A percentile compares a stretch with the other conserved stretches of the same genome.
These are phyloP conservation scores for Gorilla gorilla DNA, from an alignment of 2,113 vertebrate genomes.

Conservation along the genomic window DNA sequence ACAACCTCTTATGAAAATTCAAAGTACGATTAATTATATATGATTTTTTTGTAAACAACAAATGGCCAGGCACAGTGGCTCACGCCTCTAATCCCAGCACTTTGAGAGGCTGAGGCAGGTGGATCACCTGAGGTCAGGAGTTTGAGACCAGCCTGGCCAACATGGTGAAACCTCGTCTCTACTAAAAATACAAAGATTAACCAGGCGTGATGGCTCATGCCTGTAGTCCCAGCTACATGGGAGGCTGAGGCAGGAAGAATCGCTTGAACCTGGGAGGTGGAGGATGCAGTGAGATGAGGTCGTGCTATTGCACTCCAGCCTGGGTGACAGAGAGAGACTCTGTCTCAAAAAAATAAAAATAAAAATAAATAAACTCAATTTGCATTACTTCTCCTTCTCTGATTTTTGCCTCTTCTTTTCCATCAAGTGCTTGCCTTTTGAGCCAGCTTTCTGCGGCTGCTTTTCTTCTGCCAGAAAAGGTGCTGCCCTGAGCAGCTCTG, in stretches of 20 bases:
- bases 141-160: neutral
- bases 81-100: too few species aligned
- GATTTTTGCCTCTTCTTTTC: neutral
- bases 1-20: constrained; percentile 14
- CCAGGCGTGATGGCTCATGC: rapidly evolving
- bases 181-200: too few species aligned
- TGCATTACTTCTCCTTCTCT: neutral
- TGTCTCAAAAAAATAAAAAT: neutral
- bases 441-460: neutral
- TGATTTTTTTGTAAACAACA: neutral
- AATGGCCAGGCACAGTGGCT: neutral
- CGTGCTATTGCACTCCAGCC: neutral
- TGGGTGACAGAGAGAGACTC: neutral
- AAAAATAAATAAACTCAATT: neutral
- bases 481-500: neutral
- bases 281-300: too few species aligned
- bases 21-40: neutral
- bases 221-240: too few species aligned
- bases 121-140: neutral
- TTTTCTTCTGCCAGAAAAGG: neutral
- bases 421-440: neutral
- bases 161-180: too few species aligned
- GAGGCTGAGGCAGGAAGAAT: too few species aligned
- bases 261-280: too few species aligned
- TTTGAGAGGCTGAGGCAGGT: neutral